Base-by-base conservation (phyloP, 23 tunicate genomes). In the Halocynthia roretzi region DNA sequence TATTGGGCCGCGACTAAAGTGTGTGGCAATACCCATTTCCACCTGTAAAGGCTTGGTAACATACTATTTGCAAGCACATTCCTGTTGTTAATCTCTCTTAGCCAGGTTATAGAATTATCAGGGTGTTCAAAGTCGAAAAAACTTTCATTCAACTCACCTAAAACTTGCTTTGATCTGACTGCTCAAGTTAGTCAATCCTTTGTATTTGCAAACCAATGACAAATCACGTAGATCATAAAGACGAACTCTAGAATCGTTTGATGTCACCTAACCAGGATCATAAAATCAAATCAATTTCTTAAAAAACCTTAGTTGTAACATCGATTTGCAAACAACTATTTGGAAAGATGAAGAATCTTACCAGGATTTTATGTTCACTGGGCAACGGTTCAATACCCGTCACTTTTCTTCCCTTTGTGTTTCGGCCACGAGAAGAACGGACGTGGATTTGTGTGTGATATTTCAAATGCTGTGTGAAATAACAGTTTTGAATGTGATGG, bases 401-500 rank as follows among this genome's bases (percentile, higher is more conserved):
- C 40, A 92, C 83, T 58, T 92, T 92, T 77, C 82, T 87, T 6
- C 98, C 98, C 75, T 86, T 86, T 17, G 77, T 76, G 66, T 90
- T 90, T 50, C 97, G 65, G 21, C 93, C 80, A 51, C 98, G 56
- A 6, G 87, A 82, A 6, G 93, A 86, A 5, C 92, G 85, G 5
- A 92, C 98, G 67, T 92, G 92, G 68, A 92, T 92, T 71, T 92
- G 98, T 0, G 98, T 92, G 85, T 86, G 88, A 81, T 92, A 92
- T 63, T 92, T 92, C 85, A 92, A 62, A 68, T 92, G 98, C 93
- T 92, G 86, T 6, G 63, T 22, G 54, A 72, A 61, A 49, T 20
- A 44, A 71, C 11, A 14, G 5, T 50, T 19, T 20, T 17, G 18
- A 67, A 12, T 58, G 63, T 58, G 15, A 58, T 14, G 5, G 4